phyloP scores from a whole-genome alignment of 2,888 invertebrate species.

The Cremastinae sp. region DNA sequence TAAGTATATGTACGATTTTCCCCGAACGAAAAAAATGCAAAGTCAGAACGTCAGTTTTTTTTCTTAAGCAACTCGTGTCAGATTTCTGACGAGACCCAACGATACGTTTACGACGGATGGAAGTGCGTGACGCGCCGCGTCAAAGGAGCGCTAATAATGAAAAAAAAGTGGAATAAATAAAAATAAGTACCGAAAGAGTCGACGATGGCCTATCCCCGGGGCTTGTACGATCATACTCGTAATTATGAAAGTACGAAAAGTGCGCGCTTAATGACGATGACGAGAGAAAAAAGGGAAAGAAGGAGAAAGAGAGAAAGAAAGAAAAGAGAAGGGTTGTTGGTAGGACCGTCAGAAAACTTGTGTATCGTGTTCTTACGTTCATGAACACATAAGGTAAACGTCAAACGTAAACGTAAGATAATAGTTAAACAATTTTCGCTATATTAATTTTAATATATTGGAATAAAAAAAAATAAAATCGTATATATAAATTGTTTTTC shows the following conservation, averaged over 20 bases:
- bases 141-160: constrained; percentile 31
- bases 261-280: constrained; percentile 40
- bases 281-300: not conserved
- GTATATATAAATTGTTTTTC: not conserved
- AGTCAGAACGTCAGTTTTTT: constrained; percentile 2
- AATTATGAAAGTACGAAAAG: constrained; percentile 46
- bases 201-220: constrained; percentile 41
- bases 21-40: not conserved
- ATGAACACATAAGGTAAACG: not conserved
- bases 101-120: constrained; percentile 29
- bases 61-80: constrained; percentile 21
- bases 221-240: constrained; percentile 36
- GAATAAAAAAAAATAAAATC: no score
- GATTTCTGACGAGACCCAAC: constrained; percentile 22
- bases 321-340: constrained; percentile 3
- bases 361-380: not conserved
- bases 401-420: no score
- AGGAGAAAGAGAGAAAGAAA: no score
- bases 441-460: no score
- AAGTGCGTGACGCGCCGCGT: constrained; percentile 9
- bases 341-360: constrained; percentile 5
- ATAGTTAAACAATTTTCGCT: no score
- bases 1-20: constrained; percentile 1
- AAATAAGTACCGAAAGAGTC: not conserved
- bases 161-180: constrained; percentile 35